Evolutionary conservation across 1,140 invertebrate species (phyloP), one percentile per base, ranked within the genome.

Genomic region (Oryzaephilus surinamensis): DNA sequence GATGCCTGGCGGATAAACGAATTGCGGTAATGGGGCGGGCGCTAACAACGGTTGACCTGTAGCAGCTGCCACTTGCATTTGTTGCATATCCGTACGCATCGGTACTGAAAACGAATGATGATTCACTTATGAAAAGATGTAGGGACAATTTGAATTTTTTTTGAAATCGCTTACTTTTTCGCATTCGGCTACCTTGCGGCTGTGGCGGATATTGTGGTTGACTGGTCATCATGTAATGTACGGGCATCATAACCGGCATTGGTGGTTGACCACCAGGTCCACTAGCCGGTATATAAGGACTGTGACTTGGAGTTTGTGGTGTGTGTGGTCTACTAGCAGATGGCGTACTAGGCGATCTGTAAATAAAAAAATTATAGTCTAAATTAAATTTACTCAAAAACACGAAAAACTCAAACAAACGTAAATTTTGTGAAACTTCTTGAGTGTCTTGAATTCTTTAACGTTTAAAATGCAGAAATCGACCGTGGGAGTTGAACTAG

Each of bases 21-120:
- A 74, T 38, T 57, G 71, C 50, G 71, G 74, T 50, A 78, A 55
- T 11, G 84, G 81, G 4, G 76, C 79, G 7, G 83, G 80, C 19
- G 84, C 79, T 47, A 90, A 63, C 32, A 92, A 64, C 4, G 86
- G 86, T 56, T 87, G 85, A 1, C 86, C 86, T 21, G 85, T 89
- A 26, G 83, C 84, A 1, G 74, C 74, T 2, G 74, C 74, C 8
- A 82, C 80, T 55, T 83, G 80, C 70, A 84, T 79, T 51, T 79
- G 78, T 13, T 73, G 74, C 13, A 79, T 65, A 44, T 79, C 77
- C 30, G 73, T 67, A 16, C 35, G 67, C 61, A 50, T 73, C 72
- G 70, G 70, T 46, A 74, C 76, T 78, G 53, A 30, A 64, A 58
- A 45, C 14, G 21, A 46, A 37, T 29, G 26, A 12, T 8, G 19